A percentile compares a stretch with the other conserved stretches of the same genome.
Evolutionary conservation across 1,140 invertebrate species (phyloP).

Genomic region (Papilio xuthus): DNA sequence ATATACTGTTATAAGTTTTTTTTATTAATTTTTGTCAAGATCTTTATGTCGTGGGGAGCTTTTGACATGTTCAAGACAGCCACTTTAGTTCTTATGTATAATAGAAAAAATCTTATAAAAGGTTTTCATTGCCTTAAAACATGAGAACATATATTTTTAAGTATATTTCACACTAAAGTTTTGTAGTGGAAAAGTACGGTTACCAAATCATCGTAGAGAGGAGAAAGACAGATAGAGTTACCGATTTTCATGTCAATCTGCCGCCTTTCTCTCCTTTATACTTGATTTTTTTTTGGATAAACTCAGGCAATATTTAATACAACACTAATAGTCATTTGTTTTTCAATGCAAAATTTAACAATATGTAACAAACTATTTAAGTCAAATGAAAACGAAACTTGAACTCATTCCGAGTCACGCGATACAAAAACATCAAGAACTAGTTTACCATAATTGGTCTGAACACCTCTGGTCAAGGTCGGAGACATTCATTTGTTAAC

Average conservation of each 20-base stretch:
- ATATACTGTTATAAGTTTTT: slow-evolving; percentile 32
- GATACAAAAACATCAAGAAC: slow-evolving; percentile 51
- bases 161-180: too few species aligned
- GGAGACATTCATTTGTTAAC: neutral
- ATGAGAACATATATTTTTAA: too few species aligned
- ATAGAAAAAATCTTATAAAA: neutral
- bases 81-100: slow-evolving; percentile 21
- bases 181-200: too few species aligned
- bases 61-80: slow-evolving; percentile 36
- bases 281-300: too few species aligned
- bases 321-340: neutral
- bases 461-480: slow-evolving; percentile 47
- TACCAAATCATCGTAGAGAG: too few species aligned
- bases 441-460: slow-evolving; percentile 53
- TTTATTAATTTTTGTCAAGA: neutral
- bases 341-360: neutral
- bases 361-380: neutral
- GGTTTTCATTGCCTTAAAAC: too few species aligned
- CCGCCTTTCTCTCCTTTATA: too few species aligned
- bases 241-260: too few species aligned
- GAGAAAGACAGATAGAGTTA: too few species aligned
- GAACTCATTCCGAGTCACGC: slow-evolving; percentile 36
- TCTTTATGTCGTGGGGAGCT: slow-evolving; percentile 17
- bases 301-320: too few species aligned
- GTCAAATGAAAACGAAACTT: slow-evolving; percentile 36